phyloP scores from a whole-genome alignment of 2,113 vertebrate species.

The Cyprinodon brontotheroides region DNA sequence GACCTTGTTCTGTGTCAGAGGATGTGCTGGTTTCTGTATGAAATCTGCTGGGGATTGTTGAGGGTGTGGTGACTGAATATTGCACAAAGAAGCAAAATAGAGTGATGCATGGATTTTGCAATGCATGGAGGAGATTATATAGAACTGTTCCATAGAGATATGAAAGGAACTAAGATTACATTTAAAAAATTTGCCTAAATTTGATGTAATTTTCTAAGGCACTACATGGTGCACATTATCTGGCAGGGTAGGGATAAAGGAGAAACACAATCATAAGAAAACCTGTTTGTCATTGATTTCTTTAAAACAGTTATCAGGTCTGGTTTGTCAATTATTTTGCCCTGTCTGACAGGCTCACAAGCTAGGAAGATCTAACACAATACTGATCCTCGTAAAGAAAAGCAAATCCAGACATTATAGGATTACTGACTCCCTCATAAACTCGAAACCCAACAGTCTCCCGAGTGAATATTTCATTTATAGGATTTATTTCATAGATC shows the following conservation, averaged over 20 bases:
- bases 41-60: conserved; percentile 35
- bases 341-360: conserved; percentile 67
- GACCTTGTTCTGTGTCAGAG: conserved; percentile 56
- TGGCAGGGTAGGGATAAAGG: conserved; percentile 23
- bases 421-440: conserved; percentile 75
- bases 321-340: conserved; percentile 73
- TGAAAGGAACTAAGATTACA: no score
- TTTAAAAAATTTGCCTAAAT: conserved; percentile 16
- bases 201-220: conserved; percentile 47
- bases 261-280: conserved; percentile 42
- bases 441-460: conserved; percentile 59
- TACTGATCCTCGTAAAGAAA: conserved; percentile 67
- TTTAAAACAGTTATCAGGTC: conserved; percentile 65
- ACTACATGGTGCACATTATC: conserved; percentile 14
- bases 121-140: conserved; percentile 12
- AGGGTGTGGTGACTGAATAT: conserved; percentile 9
- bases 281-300: conserved; percentile 71
- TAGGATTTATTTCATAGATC: conserved; percentile 73
- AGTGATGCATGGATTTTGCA: conserved; percentile 19
- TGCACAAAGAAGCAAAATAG: conserved; percentile 28
- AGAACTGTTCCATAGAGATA: conserved; percentile 30
- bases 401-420: conserved; percentile 75
- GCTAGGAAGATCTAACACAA: conserved; percentile 66
- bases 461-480: conserved; percentile 67
- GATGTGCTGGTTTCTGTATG: conserved; percentile 8